These are phyloP conservation scores for Amiota communis DNA, from an alignment of 2,888 invertebrate genomes.

Conservation along the genomic window DNA sequence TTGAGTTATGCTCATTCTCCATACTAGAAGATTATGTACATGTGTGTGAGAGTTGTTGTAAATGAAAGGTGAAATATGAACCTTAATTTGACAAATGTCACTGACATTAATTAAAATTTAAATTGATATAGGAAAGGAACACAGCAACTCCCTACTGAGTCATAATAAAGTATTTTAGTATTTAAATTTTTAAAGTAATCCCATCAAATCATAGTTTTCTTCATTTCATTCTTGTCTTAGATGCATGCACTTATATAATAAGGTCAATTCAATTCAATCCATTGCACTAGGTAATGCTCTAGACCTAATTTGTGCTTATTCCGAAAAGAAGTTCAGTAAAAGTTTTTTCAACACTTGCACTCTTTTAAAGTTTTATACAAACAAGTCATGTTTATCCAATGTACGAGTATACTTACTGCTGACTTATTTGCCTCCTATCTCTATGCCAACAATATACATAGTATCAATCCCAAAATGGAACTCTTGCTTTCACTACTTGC, in stretches of 20 bases:
- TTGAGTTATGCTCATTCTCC: not conserved
- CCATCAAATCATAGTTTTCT: no score
- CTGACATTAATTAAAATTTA: slow-evolving; percentile 60
- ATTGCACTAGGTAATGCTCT: no score
- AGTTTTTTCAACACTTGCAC: no score
- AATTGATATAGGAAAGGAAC: not conserved
- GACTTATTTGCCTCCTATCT: no score
- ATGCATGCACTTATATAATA: slow-evolving; percentile 22
- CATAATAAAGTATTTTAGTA: slow-evolving; percentile 28
- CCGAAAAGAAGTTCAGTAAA: no score
- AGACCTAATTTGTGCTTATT: no score
- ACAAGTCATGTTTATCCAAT: no score
- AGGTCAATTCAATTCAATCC: slow-evolving; percentile 24
- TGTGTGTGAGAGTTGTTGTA: not conserved
- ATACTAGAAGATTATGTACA: not conserved
- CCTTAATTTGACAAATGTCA: slow-evolving; percentile 60
- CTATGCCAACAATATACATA: no score
- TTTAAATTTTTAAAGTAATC: no score
- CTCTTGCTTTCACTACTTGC: slow-evolving; percentile 35
- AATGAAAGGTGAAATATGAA: slow-evolving; percentile 56
- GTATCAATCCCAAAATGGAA: not conserved
- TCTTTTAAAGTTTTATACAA: no score
- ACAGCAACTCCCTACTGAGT: not conserved
- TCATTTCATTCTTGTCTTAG: slow-evolving; percentile 25
- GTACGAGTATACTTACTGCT: no score